Base-by-base conservation (phyloP, 2,888 invertebrate genomes). In the Pristionchus japonicus region DNA sequence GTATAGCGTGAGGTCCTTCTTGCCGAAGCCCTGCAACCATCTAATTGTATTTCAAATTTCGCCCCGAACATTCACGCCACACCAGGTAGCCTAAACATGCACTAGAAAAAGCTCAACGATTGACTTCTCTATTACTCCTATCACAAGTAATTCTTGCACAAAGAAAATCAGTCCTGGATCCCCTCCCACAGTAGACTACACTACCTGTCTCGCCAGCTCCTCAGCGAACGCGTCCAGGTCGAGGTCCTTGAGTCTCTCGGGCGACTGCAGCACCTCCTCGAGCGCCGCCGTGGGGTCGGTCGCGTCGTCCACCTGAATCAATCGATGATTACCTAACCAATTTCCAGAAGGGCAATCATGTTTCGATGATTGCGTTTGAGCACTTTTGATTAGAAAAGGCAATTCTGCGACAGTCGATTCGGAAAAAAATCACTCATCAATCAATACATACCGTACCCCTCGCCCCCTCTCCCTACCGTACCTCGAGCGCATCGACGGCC, bases 401-500 rank as follows among this genome's bases (percentile, higher is more conserved):
- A 37, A 40, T 15, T 1, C 1, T 20, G 0, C 23, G 43, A 9
- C 4, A 11, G n/a, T n/a, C 9, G 11, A 43, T 67, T 34, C 17
- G 67, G 13, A 27, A 34, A 27, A 83, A 49, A 4, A 20, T 34
- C 23, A 20, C 3, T 57, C 3, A 23, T 23, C 57, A 82, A 31
- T 84, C 37, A 17, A 17, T 57, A 40, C 20, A 37, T 20, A 70
- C 70, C 70, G 70, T 37, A 70, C 70, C 64, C 27, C 31, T 64
- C 27, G 27, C 64, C 11, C 27, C 31, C 31, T 7, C 13, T 0
- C 37, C n/a, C 77, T 47, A 77, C 31, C 77, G 77, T 93, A 98
- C 98, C 93, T 99, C 99, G 82, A 99, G 95, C 0, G 99, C 99
- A 95, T 99, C 99, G 0, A 99, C 98, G 0, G 99, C 99, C 99